phyloP scores from a whole-genome alignment of 1,140 invertebrate species.

The Drosophila nigromelanica region DNA sequence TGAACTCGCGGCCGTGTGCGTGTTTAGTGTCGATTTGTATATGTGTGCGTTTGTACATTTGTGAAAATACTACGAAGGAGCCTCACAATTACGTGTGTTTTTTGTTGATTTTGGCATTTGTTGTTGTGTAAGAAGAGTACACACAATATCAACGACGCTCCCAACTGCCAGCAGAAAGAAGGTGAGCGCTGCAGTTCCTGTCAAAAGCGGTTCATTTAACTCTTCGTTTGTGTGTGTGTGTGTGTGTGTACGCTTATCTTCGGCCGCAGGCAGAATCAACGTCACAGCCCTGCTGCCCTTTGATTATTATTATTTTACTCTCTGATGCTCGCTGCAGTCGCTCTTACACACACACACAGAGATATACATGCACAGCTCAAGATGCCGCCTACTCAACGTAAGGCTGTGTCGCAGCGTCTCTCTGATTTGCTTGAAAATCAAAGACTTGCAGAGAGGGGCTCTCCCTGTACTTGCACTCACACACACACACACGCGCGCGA shows the following conservation, averaged over 20 bases:
- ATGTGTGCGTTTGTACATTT: slow-evolving; percentile 17
- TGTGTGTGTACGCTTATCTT: slow-evolving; percentile 37
- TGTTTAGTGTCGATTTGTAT: slow-evolving; percentile 13
- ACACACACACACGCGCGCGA: slow-evolving; percentile 5
- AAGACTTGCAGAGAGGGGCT: slow-evolving; percentile 17
- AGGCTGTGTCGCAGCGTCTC: slow-evolving; percentile 16
- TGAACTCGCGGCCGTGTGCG: slow-evolving; percentile 20
- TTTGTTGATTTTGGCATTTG: slow-evolving; percentile 6
- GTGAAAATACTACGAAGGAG: slow-evolving; percentile 18
- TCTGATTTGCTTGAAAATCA: slow-evolving; percentile 39
- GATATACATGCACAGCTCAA: slow-evolving; percentile 17
- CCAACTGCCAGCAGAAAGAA: slow-evolving; percentile 8
- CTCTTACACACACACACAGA: not conserved
- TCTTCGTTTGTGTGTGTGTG: slow-evolving; percentile 29
- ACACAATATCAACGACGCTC: slow-evolving; percentile 1
- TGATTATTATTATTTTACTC: slow-evolving; percentile 44
- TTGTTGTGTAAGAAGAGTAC: slow-evolving; percentile 1
- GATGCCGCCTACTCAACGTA: slow-evolving; percentile 42
- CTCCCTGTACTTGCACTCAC: slow-evolving; percentile 15
- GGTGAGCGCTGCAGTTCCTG: slow-evolving; percentile 29
- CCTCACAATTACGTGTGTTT: slow-evolving; percentile 16
- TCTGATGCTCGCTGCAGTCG: slow-evolving; percentile 5
- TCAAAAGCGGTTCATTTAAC: slow-evolving; percentile 34
- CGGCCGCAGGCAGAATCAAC: slow-evolving; percentile 36
- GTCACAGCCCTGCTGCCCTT: slow-evolving; percentile 28